Conservation (phyloP, 2,888 invertebrate genomes). For the Lasius fuliginosus region DNA sequence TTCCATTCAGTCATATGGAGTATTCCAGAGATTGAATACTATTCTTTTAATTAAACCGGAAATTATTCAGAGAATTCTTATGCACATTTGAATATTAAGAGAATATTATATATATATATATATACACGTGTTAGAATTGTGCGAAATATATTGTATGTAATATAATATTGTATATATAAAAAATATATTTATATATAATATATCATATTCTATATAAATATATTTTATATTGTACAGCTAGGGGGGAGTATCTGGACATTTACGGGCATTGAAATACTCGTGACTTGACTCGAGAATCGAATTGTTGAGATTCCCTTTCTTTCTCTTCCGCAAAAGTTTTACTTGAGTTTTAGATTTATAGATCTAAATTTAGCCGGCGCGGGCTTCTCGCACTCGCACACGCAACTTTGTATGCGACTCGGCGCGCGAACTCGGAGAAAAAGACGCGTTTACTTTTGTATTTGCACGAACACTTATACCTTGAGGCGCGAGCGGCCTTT, state of each 20-base stretch:
- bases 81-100: not conserved
- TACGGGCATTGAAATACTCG: conserved; percentile 1
- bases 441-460: conserved; percentile 74
- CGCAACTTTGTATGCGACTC: conserved; percentile 18
- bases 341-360: conserved; percentile 24
- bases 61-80: not conserved
- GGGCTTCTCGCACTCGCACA: conserved; percentile 22
- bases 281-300: not conserved
- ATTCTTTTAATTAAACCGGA: not conserved
- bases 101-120: not conserved
- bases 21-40: conserved; percentile 1
- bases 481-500: conserved; percentile 65
- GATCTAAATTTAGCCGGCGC: conserved; percentile 41
- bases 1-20: not conserved
- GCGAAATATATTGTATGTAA: too few species aligned
- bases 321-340: not conserved
- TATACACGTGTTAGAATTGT: too few species aligned
- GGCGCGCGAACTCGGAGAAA: conserved; percentile 43
- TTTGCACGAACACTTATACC: conserved; percentile 77
- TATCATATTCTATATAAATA: too few species aligned
- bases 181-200: too few species aligned
- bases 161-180: too few species aligned
- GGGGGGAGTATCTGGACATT: not conserved
- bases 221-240: not conserved
- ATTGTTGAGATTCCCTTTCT: not conserved